Percentiles rank a stretch among this genome's conserved stretches.
These are phyloP conservation scores for Melitaea athalia DNA, from an alignment of 2,888 invertebrate species.

Conservation along the genomic window DNA sequence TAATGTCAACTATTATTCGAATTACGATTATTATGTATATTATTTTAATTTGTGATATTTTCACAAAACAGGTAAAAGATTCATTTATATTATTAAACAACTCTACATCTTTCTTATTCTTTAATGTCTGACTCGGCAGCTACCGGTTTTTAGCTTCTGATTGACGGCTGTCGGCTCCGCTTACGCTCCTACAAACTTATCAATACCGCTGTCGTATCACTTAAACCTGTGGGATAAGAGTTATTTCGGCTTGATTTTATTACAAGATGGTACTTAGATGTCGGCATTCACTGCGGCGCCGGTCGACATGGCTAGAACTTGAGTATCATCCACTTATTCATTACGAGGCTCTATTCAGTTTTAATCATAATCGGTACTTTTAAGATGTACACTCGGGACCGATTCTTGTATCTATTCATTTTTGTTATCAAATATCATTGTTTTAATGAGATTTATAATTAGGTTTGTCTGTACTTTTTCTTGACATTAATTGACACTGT, in stretches of 20 bases:
- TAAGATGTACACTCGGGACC: slow-evolving; percentile 36
- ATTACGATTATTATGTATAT: neutral
- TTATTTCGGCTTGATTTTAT: slow-evolving; percentile 41
- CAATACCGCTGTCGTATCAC: slow-evolving; percentile 36
- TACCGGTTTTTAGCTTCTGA: slow-evolving; percentile 81
- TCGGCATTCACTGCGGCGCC: slow-evolving; percentile 75
- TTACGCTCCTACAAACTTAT: slow-evolving; percentile 60
- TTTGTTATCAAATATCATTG: slow-evolving; percentile 25
- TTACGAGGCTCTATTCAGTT: slow-evolving; percentile 75
- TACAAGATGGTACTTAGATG: slow-evolving; percentile 42
- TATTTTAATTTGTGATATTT: neutral
- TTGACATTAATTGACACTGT: neutral
- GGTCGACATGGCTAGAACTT: slow-evolving; percentile 72
- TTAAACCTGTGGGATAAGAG: slow-evolving; percentile 44
- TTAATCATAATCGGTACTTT: slow-evolving; percentile 75
- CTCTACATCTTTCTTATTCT: slow-evolving; percentile 74
- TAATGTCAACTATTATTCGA: neutral
- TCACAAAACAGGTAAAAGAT: neutral
- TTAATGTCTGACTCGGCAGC: slow-evolving; percentile 73
- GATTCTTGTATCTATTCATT: slow-evolving; percentile 31
- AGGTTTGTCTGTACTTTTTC: slow-evolving; percentile 13
- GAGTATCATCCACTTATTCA: slow-evolving; percentile 81
- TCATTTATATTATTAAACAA: slow-evolving; percentile 38
- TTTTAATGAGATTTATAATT: slow-evolving; percentile 32
- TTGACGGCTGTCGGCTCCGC: slow-evolving; percentile 81